A percentile compares a stretch with the other conserved stretches of the same genome.
Conservation (phyloP, 2,888 invertebrate genomes). For the Diarsia brunnea region DNA sequence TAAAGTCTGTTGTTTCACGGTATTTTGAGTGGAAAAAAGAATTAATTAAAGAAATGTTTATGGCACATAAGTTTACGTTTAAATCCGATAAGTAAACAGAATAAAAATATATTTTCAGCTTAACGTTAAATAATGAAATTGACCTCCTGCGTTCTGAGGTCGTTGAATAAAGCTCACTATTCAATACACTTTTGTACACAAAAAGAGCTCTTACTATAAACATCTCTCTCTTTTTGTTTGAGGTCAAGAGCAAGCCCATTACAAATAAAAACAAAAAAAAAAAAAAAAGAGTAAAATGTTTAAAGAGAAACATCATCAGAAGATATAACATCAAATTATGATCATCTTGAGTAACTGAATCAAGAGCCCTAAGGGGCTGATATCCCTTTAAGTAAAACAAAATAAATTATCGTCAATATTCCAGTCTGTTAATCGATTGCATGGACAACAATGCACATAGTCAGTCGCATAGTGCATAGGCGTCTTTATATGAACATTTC, state of each 20-base stretch:
- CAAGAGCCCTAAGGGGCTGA: background rate
- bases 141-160: constrained; percentile 54
- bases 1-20: background rate
- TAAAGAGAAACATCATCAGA: background rate
- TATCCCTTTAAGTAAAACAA: background rate
- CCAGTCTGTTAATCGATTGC: background rate
- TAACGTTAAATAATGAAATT: constrained; percentile 51
- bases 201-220: background rate
- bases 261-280: no score
- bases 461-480: constrained; percentile 7
- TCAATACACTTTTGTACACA: background rate
- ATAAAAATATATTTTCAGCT: constrained; percentile 52
- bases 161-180: constrained; percentile 30
- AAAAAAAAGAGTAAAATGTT: background rate
- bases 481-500: constrained; percentile 31
- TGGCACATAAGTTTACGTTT: constrained; percentile 33
- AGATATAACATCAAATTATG: background rate
- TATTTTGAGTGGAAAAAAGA: background rate
- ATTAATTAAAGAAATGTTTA: constrained; percentile 40
- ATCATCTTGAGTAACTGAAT: background rate
- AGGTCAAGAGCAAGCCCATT: no score
- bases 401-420: background rate
- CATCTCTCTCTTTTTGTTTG: background rate
- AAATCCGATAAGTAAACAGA: constrained; percentile 48
- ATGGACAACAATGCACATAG: background rate